Percentiles rank a stretch among this genome's conserved stretches.
Conservation (phyloP, 1,140 invertebrate genomes). For the Dermatophagoides farinae region DNA sequence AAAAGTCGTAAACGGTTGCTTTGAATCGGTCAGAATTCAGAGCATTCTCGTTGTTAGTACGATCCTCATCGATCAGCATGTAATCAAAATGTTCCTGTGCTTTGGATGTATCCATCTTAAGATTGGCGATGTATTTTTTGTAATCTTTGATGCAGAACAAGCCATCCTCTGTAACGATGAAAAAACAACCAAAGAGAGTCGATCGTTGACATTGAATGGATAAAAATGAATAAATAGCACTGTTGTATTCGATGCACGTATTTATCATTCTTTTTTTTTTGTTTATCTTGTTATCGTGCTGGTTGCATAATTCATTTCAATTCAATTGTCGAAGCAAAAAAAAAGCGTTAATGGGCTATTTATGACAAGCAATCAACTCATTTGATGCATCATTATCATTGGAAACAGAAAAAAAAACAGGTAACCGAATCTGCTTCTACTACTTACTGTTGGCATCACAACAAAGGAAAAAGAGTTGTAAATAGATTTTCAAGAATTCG, state of each 20-base stretch:
- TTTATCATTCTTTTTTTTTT: no score
- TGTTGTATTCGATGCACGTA: neutral
- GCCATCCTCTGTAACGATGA: conserved; percentile 21
- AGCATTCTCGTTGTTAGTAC: conserved; percentile 20
- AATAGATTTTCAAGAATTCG: conserved; percentile 22
- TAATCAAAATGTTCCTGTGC: conserved; percentile 23
- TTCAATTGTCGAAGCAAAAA: no score
- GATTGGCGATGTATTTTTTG: conserved; percentile 21
- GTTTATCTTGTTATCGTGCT: no score
- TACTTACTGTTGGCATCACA: conserved; percentile 23
- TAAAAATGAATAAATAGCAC: neutral
- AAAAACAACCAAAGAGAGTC: no score
- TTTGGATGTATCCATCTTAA: conserved; percentile 21
- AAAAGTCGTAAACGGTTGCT: conserved; percentile 22
- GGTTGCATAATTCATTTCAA: no score
- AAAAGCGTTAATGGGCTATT: no score
- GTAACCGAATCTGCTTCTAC: no score
- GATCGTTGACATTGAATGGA: neutral
- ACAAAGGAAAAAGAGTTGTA: conserved; percentile 22
- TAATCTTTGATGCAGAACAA: conserved; percentile 24
- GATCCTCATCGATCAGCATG: conserved; percentile 23
- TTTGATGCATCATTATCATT: no score
- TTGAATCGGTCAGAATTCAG: conserved; percentile 22
- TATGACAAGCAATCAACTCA: no score
- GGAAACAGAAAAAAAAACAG: no score